Conservation (phyloP, 2,113 vertebrate genomes). For the Rhinopomastus cyanomelas region DNA sequence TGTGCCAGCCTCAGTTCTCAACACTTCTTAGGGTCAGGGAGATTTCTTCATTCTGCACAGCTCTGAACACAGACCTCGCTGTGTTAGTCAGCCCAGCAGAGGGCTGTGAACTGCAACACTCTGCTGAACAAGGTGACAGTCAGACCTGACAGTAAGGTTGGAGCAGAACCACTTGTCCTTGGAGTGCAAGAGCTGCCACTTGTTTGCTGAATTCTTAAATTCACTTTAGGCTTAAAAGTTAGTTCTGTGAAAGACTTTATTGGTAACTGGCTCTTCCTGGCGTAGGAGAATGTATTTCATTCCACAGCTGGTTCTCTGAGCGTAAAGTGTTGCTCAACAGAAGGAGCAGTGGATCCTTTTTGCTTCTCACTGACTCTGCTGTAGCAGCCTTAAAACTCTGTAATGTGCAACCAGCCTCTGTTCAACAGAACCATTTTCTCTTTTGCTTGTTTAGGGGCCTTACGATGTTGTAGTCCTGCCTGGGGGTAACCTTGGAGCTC, state of each 20-base stretch:
- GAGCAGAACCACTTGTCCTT: neutral
- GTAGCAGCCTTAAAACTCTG: neutral
- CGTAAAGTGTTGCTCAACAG: neutral
- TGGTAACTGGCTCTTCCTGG: neutral
- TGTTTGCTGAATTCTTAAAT: neutral
- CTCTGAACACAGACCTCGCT: neutral
- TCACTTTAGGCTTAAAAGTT: neutral
- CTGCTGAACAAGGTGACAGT: neutral
- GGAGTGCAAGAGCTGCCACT: neutral
- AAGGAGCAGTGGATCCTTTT: neutral
- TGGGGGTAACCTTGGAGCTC: constrained; percentile 92
- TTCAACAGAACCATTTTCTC: neutral
- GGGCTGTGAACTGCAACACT: neutral
- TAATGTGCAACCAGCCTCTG: neutral
- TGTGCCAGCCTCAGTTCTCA: too few relatives aligned
- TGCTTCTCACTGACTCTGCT: neutral
- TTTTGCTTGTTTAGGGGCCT: constrained; percentile 80
- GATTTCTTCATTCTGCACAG: neutral
- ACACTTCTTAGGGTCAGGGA: neutral
- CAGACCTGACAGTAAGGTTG: neutral
- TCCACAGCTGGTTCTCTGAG: neutral
- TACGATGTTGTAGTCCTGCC: constrained; percentile 94
- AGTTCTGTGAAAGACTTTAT: neutral
- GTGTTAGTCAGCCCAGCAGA: neutral
- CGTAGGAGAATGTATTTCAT: neutral